Conservation (phyloP, 1,140 invertebrate genomes). For the Magallana angulata region DNA sequence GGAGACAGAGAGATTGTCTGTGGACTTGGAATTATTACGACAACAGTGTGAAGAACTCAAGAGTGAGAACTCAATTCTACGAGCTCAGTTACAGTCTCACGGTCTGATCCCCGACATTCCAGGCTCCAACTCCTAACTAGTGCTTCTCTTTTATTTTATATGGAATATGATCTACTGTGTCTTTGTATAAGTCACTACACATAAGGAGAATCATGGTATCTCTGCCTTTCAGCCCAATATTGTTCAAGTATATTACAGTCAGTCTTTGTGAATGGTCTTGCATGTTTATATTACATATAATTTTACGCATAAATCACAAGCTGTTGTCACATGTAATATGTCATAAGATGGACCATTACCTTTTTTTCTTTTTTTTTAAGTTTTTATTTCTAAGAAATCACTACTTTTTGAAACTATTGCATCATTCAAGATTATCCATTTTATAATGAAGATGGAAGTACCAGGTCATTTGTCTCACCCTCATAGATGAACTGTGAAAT, state of each 20-base stretch:
- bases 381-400: too few relatives aligned
- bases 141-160: constrained; percentile 3
- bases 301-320: too few relatives aligned
- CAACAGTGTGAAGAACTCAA: constrained; percentile 84
- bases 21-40: constrained; percentile 82
- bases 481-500: too few relatives aligned
- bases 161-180: constrained; percentile 26
- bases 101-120: constrained; percentile 75
- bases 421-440: too few relatives aligned
- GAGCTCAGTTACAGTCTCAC: constrained; percentile 80
- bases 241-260: neutral
- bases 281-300: neutral
- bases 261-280: neutral
- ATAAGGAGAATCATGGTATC: neutral
- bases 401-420: too few relatives aligned
- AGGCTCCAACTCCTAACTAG: constrained; percentile 58
- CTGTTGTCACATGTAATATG: too few relatives aligned
- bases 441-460: too few relatives aligned
- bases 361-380: neutral
- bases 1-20: constrained; percentile 83
- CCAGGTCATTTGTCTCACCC: too few relatives aligned
- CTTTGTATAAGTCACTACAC: neutral
- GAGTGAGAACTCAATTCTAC: constrained; percentile 83
- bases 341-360: neutral
- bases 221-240: too few relatives aligned